Evolutionary conservation across 2,888 invertebrate genomes (phyloP).

Genomic region (Rhaphigaster nebulosa): DNA sequence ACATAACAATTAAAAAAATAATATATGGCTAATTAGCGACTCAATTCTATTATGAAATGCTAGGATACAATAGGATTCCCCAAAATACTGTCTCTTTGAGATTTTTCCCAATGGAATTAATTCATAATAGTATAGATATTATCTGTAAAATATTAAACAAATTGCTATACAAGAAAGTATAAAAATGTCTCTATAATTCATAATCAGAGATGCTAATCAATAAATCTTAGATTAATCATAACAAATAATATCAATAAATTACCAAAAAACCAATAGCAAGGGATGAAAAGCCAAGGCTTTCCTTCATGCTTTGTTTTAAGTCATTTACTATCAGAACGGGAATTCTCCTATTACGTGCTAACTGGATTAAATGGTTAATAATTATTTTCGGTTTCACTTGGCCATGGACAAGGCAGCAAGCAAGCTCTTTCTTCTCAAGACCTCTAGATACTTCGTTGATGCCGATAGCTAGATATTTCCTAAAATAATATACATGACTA

Average conservation of each 20-base stretch:
- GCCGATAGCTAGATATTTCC: slow-evolving; percentile 69
- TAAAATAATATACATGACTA: slow-evolving; percentile 58
- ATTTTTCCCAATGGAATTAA: too few species aligned
- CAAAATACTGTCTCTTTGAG: too few species aligned
- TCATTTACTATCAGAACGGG: slow-evolving; percentile 70
- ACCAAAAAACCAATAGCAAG: slow-evolving; percentile 70
- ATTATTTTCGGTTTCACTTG: slow-evolving; percentile 69
- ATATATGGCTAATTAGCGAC: not conserved
- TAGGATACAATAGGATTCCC: too few species aligned
- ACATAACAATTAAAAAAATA: too few species aligned
- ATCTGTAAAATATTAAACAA: not conserved
- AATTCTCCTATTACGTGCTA: slow-evolving; percentile 68
- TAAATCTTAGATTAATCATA: not conserved
- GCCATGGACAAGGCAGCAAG: slow-evolving; percentile 70
- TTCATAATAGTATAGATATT: not conserved
- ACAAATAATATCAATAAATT: not conserved
- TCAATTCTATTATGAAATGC: too few species aligned
- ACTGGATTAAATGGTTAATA: slow-evolving; percentile 70
- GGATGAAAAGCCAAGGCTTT: slow-evolving; percentile 70
- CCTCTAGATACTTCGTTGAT: slow-evolving; percentile 68
- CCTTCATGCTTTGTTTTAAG: slow-evolving; percentile 68
- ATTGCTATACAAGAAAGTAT: not conserved
- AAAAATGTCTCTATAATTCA: not conserved
- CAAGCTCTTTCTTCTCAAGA: slow-evolving; percentile 67
- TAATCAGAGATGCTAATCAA: not conserved